A percentile compares a stretch with the other conserved stretches of the same genome.
phyloP scores from a whole-genome alignment of 2,113 vertebrate species.

The Anser brachyrhynchus region DNA sequence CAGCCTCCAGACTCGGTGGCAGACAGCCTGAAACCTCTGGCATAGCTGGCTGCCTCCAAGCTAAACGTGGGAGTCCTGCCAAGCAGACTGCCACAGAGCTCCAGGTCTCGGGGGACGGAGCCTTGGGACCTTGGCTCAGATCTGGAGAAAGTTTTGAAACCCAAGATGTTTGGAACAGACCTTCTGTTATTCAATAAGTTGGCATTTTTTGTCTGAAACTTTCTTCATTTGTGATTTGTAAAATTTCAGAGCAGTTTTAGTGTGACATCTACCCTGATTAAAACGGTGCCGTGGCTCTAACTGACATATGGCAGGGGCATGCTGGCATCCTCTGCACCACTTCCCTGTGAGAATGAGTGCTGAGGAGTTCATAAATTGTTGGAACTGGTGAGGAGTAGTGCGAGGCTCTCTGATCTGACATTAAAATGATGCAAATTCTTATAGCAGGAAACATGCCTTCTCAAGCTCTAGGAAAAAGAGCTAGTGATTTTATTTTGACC shows the following conservation, averaged over 20 bases:
- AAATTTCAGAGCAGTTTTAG: constrained; percentile 1
- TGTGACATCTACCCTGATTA: background rate
- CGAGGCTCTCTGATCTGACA: background rate
- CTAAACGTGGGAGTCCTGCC: constrained; percentile 26
- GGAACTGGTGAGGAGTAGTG: background rate
- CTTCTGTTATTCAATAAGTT: background rate
- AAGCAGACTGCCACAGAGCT: constrained; percentile 57
- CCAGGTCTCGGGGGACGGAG: background rate
- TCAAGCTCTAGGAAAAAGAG: background rate
- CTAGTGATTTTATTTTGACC: background rate
- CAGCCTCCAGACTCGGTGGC: constrained; percentile 35
- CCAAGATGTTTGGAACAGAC: constrained; percentile 22
- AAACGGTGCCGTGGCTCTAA: background rate
- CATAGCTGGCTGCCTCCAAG: constrained; percentile 52
- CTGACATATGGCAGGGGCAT: background rate
- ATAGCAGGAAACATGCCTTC: background rate
- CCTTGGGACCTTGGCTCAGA: constrained; percentile 42
- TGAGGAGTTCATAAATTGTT: background rate
- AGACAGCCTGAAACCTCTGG: constrained; percentile 69
- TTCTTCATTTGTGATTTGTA: background rate
- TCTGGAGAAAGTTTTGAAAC: constrained; percentile 61
- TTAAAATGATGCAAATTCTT: background rate
- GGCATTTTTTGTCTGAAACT: background rate
- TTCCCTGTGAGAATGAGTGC: background rate
- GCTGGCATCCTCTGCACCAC: background rate